A percentile compares a stretch with the other conserved stretches of the same genome.
phyloP scores from a whole-genome alignment of 92 coral and sea anemone genomes.

The Heteractis magnifica region DNA sequence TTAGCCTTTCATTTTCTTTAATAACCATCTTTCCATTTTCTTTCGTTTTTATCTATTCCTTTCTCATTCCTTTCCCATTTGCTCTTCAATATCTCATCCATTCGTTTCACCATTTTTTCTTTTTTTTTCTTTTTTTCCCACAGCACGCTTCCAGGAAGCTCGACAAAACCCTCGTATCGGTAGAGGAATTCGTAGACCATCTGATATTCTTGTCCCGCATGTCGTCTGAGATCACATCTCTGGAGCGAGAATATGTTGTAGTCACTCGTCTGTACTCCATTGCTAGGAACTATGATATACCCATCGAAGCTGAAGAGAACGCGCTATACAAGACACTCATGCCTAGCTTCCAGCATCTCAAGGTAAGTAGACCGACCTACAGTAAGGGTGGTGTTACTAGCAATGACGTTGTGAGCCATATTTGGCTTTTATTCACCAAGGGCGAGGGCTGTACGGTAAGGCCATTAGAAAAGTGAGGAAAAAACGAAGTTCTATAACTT shows the following conservation, averaged over 20 bases:
- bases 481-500: neutral
- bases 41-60: neutral
- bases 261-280: constrained; percentile 83
- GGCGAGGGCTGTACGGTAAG: too few species aligned
- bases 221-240: constrained; percentile 64
- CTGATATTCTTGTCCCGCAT: constrained; percentile 81
- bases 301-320: constrained; percentile 77
- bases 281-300: constrained; percentile 78
- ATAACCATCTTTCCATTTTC: neutral
- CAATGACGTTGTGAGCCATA: too few species aligned
- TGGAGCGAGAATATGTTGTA: constrained; percentile 74
- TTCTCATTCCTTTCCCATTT: neutral
- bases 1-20: neutral
- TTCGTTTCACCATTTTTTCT: neutral
- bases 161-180: constrained; percentile 77
- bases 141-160: constrained; percentile 85
- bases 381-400: neutral
- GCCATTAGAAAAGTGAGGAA: neutral
- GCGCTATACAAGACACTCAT: constrained; percentile 86
- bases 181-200: constrained; percentile 95
- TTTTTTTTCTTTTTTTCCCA: neutral
- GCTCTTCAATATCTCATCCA: neutral
- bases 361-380: constrained; percentile 50
- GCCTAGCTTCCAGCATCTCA: constrained; percentile 95
- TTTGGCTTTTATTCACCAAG: too few species aligned